Base-by-base conservation (phyloP, 2,113 vertebrate species). In the Pipa parva region DNA sequence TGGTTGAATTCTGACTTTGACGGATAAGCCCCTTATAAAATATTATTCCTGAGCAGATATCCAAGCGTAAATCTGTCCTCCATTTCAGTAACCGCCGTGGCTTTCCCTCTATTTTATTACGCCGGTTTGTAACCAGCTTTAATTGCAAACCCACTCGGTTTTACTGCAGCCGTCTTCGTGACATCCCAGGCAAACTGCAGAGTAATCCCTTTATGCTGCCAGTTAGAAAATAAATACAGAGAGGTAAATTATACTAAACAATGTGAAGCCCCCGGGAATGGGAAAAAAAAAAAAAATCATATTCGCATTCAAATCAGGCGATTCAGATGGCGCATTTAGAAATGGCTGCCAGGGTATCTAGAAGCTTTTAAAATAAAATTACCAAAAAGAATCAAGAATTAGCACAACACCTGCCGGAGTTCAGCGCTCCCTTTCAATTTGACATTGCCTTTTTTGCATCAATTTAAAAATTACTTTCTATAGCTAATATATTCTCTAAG, bases 221-320 rank as follows among this genome's bases (percentile, higher is more conserved):
- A 29, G 54, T 65, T 59, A 65, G 39, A 22, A 50, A 59, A 52
- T 36, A 64, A 65, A 72, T 46, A 49, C 61, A 51, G 62, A 12
- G 49, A 42, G 59, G 55, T 72, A 59, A 65, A 72, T 72, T 59
- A 72, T 45, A 52, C 59, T 54, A 59, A 59, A 72, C 57, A 59
- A 64, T 31, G 17, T 20, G 13, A 21, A 31, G 36, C 74, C 22
- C 42, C 20, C 18, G 56, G 57, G 65, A 68, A 10, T 21, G 21
- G 15, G n/a, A n/a, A n/a, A n/a, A n/a, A n/a, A n/a, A n/a, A n/a
- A n/a, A 60, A 39, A 10, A 68, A 59, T 26, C 46, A 28, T 22
- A 58, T 57, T 67, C 17, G 20, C 56, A 51, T 58, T 21, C 55
- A 17, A 68, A 18, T n/a, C 65, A 59, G 45, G 29, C 29, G 11